Evolutionary conservation across 2,797 vertebrate species (phyloP), one percentile per base, ranked within the genome.

Genomic region (Peromyscus attwateri): DNA sequence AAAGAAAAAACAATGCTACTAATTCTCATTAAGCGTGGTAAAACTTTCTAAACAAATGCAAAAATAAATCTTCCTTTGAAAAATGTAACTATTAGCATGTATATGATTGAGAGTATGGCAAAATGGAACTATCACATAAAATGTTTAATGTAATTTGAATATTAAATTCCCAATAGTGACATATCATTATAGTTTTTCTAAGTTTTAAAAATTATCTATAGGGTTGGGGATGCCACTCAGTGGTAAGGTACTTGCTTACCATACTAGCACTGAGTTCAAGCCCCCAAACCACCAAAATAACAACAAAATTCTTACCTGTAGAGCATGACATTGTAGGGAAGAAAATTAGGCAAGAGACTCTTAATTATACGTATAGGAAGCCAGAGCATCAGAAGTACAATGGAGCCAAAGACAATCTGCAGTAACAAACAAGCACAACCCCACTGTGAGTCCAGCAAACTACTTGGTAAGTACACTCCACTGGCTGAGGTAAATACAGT

Each of bases 251-350:
- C 57, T 70, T 70, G 89, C 19, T 70, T 71, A 91, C 43, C 17
- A 27, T 68, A 17, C 55, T 43, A 92, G 34, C 29, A 40, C 3
- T 23, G 29, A 70, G 34, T 71, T 91, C 52, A 92, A 92, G 34
- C 7, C 66, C 52, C 49, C 25, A 40, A 83, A 83, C 55, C 70
- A 82, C 29, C 19, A 83, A 62, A 73, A 89, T 21, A 71, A 40
- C 25, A 82, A 60, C 49, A n/a, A 46, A 92, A 16, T 29, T 8
- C 98, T 98, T 98, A 99, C 99, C 99, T 99, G 98, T 99, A 99
- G 2, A 99, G 99, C 99, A 99, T 99, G 96, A 99, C 99, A 91
- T 99, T 99, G 98, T 99, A 99, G 1, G 99, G 99, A 96, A 99
- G 99, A 98, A 99, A 99, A 97, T 98, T 97, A 71, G 99, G 99